Evolutionary conservation across 2,888 invertebrate species (phyloP), one percentile per base, ranked within the genome.

Genomic region (Cabera pusaria): DNA sequence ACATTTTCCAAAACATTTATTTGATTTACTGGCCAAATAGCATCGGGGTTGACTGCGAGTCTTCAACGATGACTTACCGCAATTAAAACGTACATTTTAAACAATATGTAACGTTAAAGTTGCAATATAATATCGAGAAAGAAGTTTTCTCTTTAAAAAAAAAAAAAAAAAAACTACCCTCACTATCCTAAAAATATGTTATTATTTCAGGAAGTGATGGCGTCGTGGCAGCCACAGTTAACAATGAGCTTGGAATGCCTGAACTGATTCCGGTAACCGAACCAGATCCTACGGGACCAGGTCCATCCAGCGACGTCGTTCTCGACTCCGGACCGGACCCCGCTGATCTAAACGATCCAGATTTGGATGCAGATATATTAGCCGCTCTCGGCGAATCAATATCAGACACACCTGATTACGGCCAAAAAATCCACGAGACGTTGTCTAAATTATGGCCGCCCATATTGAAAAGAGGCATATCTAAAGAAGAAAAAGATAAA

Each of bases 361-460:
- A 7, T 6, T 11, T 33, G 7, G 24, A 24, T 10, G 24, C 24
- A 5, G 12, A 25, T 4, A 2, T 14, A 5, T 12, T 33, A 2
- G 16, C 27, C 9, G 35, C 35, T 18, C 22, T 27, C 1, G 27
- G 35, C 4, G 35, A 10, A n/a, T 24, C 18, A 2, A 25, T 23
- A 3, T 12, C 19, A 5, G 33, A 33, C 16, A 25, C 33, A 1
- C 18, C 33, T 7, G 33, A 33, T 9, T 32, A 24, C 3, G 32
- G 23, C 5, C 22, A 23, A 3, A 22, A 17, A 1, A 32, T 32
- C 7, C 24, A 24, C 19, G 25, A 19, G 3, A 33, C 5, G 3
- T 8, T 33, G n/a, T 16, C 18, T 2, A 25, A 33, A 5, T 2
- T 25, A 8, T 33, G 24, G 18, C 18, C 8, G 2, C 33, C 33